Evolutionary conservation across 2,888 invertebrate species (phyloP).

Genomic region (Agonopterix subpropinquella): DNA sequence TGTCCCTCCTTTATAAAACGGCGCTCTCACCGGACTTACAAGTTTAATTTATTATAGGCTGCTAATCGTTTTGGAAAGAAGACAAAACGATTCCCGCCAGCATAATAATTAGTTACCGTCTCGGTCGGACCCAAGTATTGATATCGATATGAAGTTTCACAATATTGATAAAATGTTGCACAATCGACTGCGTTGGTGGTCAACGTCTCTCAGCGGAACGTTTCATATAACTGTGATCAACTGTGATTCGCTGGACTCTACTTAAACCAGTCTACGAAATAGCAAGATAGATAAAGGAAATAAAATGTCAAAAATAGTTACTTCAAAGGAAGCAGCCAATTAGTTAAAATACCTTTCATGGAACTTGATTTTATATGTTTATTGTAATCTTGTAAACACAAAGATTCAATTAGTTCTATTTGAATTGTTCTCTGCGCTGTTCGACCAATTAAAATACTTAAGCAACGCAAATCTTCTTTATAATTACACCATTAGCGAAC

Average conservation of each 20-base stretch:
- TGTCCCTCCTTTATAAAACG: no score
- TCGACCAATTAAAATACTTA: not conserved
- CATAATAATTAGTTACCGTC: slow-evolving; percentile 19
- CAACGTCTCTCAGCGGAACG: not conserved
- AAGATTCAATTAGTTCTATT: not conserved
- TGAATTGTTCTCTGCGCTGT: not conserved
- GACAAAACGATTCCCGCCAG: slow-evolving; percentile 14
- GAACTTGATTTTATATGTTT: no score
- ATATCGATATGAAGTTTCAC: slow-evolving; percentile 8
- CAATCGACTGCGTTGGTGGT: slow-evolving; percentile 10
- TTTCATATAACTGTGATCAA: not conserved
- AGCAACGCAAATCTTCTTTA: slow-evolving; percentile 28
- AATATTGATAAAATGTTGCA: slow-evolving; percentile 7
- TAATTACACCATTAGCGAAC: slow-evolving; percentile 50
- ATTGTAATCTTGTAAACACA: no score
- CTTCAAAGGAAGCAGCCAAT: no score
- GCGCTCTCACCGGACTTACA: no score
- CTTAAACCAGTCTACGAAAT: not conserved
- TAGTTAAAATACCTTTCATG: no score
- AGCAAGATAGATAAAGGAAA: no score
- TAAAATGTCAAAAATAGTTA: no score
- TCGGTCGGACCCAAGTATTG: not conserved
- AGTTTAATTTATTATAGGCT: no score
- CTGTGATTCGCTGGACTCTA: not conserved
- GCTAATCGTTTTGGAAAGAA: slow-evolving; percentile 11